These are phyloP conservation scores for Tauraco hartlaubi DNA, from an alignment of 2,797 vertebrate species.

Conservation along the genomic window DNA sequence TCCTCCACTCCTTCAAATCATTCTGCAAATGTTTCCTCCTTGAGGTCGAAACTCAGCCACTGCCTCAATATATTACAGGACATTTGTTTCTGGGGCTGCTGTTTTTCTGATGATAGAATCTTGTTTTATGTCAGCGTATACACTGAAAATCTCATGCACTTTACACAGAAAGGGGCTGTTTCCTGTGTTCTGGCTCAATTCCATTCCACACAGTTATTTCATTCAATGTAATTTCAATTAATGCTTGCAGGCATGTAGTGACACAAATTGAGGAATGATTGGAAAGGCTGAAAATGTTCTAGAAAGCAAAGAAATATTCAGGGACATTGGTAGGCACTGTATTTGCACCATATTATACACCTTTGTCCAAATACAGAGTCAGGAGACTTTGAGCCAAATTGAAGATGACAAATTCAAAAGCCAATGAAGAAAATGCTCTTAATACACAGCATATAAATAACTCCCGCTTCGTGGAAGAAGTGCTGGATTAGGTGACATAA, in stretches of 20 bases:
- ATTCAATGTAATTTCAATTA: not conserved
- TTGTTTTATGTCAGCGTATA: not conserved
- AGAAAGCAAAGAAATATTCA: not conserved
- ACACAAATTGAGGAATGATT: not conserved
- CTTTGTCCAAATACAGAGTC: not conserved
- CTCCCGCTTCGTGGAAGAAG: not conserved
- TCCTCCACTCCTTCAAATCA: not conserved
- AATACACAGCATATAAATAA: not conserved
- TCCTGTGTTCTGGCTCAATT: not conserved
- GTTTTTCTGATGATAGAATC: not conserved
- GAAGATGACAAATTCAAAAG: not conserved
- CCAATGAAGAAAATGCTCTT: not conserved
- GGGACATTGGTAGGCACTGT: not conserved
- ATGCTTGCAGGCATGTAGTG: not conserved
- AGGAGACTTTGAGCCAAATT: not conserved
- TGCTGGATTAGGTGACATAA: not conserved
- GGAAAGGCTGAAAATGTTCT: not conserved
- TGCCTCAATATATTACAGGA: not conserved
- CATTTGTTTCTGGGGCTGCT: not conserved
- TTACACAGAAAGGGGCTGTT: not conserved
- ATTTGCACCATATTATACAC: not conserved
- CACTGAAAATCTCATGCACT: not conserved
- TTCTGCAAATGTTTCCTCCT: not conserved
- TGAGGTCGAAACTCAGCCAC: not conserved
- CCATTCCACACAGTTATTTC: not conserved